Evolutionary conservation across 2,888 invertebrate species (phyloP), one percentile per base, ranked within the genome.

Genomic region (Argyresthia albistria): DNA sequence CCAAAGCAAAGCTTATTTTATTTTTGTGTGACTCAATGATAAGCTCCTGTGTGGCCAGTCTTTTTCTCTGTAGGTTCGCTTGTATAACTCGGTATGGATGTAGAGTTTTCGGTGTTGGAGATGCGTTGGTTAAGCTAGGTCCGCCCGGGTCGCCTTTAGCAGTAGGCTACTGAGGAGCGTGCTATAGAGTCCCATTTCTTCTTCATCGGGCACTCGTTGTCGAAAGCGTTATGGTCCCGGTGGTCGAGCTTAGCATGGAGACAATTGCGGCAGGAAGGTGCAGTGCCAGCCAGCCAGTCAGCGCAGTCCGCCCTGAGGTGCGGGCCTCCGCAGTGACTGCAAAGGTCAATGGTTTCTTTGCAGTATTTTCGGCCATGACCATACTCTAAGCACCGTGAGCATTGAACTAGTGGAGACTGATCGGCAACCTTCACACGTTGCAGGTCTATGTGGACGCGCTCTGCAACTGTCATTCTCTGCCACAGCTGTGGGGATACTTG

Each of bases 171-270:
- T 2, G 45, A 49, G 0, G 56, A 51, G 0, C 65, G 39, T 3
- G 64, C 63, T 57, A 61, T 57, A 0, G 15, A 16, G 10, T 65
- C 65, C 65, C 63, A 62, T 25, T 48, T 60, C 0, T 43, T 14
- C 0, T 55, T 25, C 8, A 51, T 51, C 0, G 39, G 56, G 50
- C 61, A 63, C 0, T 49, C 51, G 11, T n/a, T 10, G 42, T 52
- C 50, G 49, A 56, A 58, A 0, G 57, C 57, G 4, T 42, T 52
- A 16, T 54, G 57, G 0, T 49, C 52, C 25, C 25, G 11, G 2
- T 46, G 9, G 7, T 35, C 15, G 8, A 9, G 3, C 4, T 45
- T 48, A 1, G 54, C 55, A 8, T 16, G 9, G 2, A 8, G 12
- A 46, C 61, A 60, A 54, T 60, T 59, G 0, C 9, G 51, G 53